phyloP scores from a whole-genome alignment of 2,797 vertebrate species.

The Eulemur rubriventer region DNA sequence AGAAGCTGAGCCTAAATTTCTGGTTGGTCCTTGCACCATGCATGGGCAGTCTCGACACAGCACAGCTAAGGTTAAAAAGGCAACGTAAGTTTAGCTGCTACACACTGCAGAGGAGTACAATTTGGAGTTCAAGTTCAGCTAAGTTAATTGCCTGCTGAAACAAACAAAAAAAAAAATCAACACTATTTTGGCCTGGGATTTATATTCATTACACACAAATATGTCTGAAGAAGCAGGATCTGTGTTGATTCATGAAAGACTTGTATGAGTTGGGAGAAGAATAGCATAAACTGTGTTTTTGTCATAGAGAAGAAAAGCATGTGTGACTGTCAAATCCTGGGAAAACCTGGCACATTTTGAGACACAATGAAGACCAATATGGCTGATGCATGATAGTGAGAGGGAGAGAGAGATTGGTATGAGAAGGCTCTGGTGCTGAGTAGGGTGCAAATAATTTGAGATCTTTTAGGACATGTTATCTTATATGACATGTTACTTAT shows the following conservation, averaged over 20 bases:
- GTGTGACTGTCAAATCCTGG: not conserved
- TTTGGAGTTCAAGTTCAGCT: not conserved
- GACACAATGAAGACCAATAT: not conserved
- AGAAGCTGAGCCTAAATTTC: not conserved
- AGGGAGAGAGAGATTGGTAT: too few relatives aligned
- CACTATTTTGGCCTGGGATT: not conserved
- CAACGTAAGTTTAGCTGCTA: not conserved
- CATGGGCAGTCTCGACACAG: too few relatives aligned
- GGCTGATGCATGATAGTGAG: not conserved
- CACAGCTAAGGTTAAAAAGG: not conserved
- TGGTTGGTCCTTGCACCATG: not conserved
- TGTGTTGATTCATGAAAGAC: not conserved
- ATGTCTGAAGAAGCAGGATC: not conserved
- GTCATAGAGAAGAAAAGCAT: not conserved
- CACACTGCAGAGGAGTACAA: not conserved
- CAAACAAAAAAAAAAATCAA: not conserved
- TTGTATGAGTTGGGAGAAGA: not conserved
- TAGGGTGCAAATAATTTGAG: not conserved
- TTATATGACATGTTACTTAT: not conserved
- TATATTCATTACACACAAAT: not conserved
- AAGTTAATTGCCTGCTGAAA: slow-evolving; percentile 5
- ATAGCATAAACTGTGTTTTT: not conserved
- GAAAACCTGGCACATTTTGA: not conserved
- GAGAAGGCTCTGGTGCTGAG: not conserved
- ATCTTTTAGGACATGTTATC: not conserved